A percentile compares a stretch with the other conserved stretches of the same genome.
Conservation (phyloP, 1,140 invertebrate species). For the Drosophila gunungcola region DNA sequence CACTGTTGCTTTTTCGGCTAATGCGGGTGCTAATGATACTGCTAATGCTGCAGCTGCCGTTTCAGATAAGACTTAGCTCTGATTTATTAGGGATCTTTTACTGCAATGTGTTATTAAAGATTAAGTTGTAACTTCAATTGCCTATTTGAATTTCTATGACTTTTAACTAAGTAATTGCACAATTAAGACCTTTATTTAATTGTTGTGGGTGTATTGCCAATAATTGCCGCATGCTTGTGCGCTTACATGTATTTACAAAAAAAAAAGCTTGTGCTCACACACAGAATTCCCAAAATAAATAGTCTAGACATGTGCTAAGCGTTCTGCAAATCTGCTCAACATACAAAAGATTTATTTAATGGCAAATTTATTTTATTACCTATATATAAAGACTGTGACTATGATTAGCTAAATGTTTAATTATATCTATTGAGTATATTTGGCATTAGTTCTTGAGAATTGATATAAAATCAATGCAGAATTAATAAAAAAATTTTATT, state of each 20-base stretch:
- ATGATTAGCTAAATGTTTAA: slow-evolving; percentile 7
- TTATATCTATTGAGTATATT: neutral
- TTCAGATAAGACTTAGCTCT: slow-evolving; percentile 36
- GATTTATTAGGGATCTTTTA: slow-evolving; percentile 19
- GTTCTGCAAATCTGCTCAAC: slow-evolving; percentile 22
- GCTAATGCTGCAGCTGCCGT: slow-evolving; percentile 30
- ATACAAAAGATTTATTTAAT: slow-evolving; percentile 36
- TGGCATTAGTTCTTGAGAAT: no score
- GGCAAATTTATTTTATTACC: slow-evolving; percentile 37
- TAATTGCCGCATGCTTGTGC: slow-evolving; percentile 16
- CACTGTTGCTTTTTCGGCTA: slow-evolving; percentile 26
- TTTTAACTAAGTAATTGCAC: slow-evolving; percentile 1
- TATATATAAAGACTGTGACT: slow-evolving; percentile 20
- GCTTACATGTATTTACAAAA: slow-evolving; percentile 12
- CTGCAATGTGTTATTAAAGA: slow-evolving; percentile 13
- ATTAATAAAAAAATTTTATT: no score
- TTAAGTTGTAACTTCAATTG: no score
- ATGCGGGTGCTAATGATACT: slow-evolving; percentile 9
- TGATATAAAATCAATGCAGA: no score
- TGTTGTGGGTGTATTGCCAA: slow-evolving; percentile 17
- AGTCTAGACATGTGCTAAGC: slow-evolving; percentile 35
- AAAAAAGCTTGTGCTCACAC: slow-evolving; percentile 18
- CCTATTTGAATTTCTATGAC: neutral
- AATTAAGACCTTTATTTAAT: slow-evolving; percentile 15
- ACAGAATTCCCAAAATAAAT: slow-evolving; percentile 31